phyloP scores from a whole-genome alignment of 2,113 vertebrate species.

The Rousettus leschenaultii region DNA sequence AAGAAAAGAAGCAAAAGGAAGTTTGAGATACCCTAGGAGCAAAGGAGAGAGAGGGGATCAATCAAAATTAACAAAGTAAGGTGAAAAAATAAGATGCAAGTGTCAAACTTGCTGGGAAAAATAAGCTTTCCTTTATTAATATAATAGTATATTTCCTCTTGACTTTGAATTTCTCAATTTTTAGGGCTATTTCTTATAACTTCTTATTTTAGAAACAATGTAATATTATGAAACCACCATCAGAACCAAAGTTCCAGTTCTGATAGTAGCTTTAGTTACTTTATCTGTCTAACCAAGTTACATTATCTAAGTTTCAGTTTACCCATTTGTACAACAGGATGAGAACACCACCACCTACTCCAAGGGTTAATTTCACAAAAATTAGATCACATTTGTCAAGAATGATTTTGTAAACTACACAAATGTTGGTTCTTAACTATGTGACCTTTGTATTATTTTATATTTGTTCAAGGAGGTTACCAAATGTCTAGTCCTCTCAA shows the following conservation, averaged over 20 bases:
- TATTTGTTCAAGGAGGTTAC: slow-evolving; percentile 1
- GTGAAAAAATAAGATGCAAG: not conserved
- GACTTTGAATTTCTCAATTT: slow-evolving; percentile 1
- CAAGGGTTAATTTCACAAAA: slow-evolving; percentile 17
- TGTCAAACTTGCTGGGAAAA: not conserved
- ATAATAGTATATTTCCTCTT: not conserved
- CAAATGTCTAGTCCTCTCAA: not conserved
- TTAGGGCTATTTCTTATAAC: not conserved
- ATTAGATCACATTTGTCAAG: not conserved
- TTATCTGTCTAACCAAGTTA: not conserved
- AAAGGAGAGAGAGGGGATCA: not conserved
- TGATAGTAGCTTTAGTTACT: not conserved
- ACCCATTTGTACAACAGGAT: not conserved
- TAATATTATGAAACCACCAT: not conserved
- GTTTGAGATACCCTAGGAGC: not conserved
- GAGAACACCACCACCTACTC: not conserved
- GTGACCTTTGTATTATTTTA: not conserved
- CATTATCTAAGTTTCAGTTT: not conserved
- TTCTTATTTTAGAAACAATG: slow-evolving; percentile 3
- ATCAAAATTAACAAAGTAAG: not conserved
- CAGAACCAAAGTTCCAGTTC: not conserved
- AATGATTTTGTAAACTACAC: not conserved
- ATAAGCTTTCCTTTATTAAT: not conserved
- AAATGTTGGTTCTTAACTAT: not conserved
- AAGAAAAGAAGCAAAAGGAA: not conserved